Percentiles rank a stretch among this genome's conserved stretches.
phyloP scores from a whole-genome alignment of 23 tunicate species.

The Halocynthia roretzi region DNA sequence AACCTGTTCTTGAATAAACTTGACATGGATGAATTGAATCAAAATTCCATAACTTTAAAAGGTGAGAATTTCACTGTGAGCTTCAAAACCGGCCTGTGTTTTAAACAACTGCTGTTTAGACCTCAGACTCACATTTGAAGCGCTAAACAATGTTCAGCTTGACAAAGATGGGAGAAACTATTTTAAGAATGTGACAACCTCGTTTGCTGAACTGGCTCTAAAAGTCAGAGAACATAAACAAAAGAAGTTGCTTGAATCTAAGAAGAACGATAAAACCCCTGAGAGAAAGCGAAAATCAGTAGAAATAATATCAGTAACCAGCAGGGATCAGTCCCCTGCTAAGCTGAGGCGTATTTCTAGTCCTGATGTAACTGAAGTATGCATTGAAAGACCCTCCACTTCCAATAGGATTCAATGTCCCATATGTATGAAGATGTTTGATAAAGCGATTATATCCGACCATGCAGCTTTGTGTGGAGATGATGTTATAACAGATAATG shows the following conservation, averaged over 20 bases:
- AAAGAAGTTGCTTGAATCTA: background rate
- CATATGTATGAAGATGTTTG: constrained; percentile 18
- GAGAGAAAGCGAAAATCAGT: too few species aligned
- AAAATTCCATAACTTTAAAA: constrained; percentile 28
- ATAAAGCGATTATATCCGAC: constrained; percentile 12
- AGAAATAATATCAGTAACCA: too few species aligned
- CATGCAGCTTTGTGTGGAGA: constrained; percentile 72
- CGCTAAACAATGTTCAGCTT: constrained; percentile 17
- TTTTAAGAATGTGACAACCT: constrained; percentile 43
- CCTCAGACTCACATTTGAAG: constrained; percentile 49
- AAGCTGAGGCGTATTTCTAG: background rate
- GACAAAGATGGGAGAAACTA: constrained; percentile 54
- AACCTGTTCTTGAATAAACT: constrained; percentile 44
- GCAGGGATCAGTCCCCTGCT: background rate
- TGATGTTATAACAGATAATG: background rate
- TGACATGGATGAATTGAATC: constrained; percentile 37
- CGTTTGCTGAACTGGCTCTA: constrained; percentile 11
- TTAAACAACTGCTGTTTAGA: constrained; percentile 14
- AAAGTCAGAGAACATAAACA: constrained; percentile 6
- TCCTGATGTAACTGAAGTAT: too few species aligned
- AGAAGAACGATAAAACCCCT: too few species aligned
- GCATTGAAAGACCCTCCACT: background rate
- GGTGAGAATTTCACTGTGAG: constrained; percentile 19
- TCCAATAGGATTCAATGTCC: constrained; percentile 20
- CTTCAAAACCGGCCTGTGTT: background rate